Conservation (phyloP, 2,888 invertebrate species). For the Polydrusus tereticollis region DNA sequence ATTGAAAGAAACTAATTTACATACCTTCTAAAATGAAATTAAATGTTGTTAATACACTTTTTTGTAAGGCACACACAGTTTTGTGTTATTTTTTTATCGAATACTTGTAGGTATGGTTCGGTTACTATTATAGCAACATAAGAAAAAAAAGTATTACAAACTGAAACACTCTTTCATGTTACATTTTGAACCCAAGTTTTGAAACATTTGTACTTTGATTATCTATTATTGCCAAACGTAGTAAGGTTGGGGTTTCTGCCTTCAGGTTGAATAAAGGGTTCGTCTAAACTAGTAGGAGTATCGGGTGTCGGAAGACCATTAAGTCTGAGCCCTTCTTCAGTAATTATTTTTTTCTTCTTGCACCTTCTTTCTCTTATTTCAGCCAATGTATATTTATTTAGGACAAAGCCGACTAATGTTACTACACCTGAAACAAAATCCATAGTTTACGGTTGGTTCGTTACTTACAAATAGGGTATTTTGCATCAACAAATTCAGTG, state of each 20-base stretch:
- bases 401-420: slow-evolving; percentile 50
- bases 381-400: slow-evolving; percentile 54
- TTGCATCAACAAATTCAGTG: no score
- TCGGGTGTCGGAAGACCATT: slow-evolving; percentile 29
- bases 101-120: no score
- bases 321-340: slow-evolving; percentile 26
- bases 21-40: no score
- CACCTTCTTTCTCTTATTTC: slow-evolving; percentile 47
- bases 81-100: no score
- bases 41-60: no score
- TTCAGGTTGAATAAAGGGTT: neutral
- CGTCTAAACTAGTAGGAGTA: slow-evolving; percentile 9
- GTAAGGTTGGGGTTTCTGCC: neutral
- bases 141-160: neutral
- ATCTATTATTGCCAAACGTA: slow-evolving; percentile 12
- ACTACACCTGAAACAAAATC: slow-evolving; percentile 52
- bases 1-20: no score
- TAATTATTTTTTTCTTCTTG: slow-evolving; percentile 31
- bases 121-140: neutral
- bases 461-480: no score
- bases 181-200: neutral
- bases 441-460: neutral
- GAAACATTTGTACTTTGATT: neutral
- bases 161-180: neutral
- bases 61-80: no score